Conservation (phyloP, 2,888 invertebrate genomes). For the Hydroisotoma schaefferi region DNA sequence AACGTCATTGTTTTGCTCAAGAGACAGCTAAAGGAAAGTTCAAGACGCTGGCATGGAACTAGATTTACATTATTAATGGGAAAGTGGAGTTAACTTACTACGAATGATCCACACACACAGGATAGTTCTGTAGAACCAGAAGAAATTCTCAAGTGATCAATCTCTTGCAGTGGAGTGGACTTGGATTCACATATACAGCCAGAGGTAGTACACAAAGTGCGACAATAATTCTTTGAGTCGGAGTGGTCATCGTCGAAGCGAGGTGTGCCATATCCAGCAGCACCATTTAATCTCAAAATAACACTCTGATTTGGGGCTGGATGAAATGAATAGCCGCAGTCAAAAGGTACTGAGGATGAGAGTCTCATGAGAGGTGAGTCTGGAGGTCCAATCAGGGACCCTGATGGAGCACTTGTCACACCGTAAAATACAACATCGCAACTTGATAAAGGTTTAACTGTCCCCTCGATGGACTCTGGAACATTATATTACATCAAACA, state of each 20-base stretch:
- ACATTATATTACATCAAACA: not conserved
- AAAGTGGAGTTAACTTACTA: no score
- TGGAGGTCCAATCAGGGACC: conserved; percentile 10
- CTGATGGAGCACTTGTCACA: conserved; percentile 1
- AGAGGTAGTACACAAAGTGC: conserved; percentile 8
- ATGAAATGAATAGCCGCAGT: conserved; percentile 12
- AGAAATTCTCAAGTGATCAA: conserved; percentile 13
- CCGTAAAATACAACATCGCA: conserved; percentile 10
- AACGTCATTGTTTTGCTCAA: no score
- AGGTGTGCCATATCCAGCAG: conserved; percentile 3
- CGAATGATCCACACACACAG: conserved; percentile 7
- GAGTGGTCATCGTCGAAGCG: not conserved
- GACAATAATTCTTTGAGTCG: conserved; percentile 9
- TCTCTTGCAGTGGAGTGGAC: not conserved
- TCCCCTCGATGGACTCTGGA: conserved; percentile 14
- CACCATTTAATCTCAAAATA: conserved; percentile 8
- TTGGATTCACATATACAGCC: conserved; percentile 5
- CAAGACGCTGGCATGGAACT: no score
- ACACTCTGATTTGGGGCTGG: conserved; percentile 14
- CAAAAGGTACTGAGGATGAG: not conserved
- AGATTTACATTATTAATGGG: no score
- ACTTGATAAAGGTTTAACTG: conserved; percentile 2
- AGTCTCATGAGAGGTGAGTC: conserved; percentile 10
- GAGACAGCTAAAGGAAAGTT: no score
- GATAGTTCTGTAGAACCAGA: conserved; percentile 6